A percentile compares a stretch with the other conserved stretches of the same genome.
phyloP scores from a whole-genome alignment of 2,113 vertebrate genomes.

The Carettochelys insculpta region DNA sequence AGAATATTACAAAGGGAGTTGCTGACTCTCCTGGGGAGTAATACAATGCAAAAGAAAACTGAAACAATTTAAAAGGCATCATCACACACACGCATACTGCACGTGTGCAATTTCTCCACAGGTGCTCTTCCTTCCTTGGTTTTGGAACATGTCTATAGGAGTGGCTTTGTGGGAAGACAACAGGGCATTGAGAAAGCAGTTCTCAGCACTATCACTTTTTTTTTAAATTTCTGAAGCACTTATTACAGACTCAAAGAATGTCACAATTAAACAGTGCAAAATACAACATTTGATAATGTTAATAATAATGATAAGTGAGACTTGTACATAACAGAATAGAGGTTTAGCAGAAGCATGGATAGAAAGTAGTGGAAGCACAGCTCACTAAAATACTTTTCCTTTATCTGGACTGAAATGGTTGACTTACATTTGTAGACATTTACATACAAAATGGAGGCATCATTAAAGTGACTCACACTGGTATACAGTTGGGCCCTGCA shows the following conservation, averaged over 20 bases:
- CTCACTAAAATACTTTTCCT: background rate
- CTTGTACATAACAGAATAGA: background rate
- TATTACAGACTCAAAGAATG: background rate
- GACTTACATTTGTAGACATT: background rate
- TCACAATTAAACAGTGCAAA: background rate
- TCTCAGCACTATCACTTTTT: background rate
- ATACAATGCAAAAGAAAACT: background rate
- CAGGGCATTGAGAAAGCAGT: accelerated
- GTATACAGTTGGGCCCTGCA: background rate
- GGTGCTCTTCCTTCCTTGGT: accelerated
- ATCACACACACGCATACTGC: background rate
- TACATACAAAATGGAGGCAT: background rate
- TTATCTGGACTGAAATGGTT: background rate
- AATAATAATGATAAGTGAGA: background rate
- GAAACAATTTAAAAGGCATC: background rate
- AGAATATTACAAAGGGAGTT: background rate
- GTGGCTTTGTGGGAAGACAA: background rate
- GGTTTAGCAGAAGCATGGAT: background rate
- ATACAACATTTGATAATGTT: background rate
- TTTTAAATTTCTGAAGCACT: background rate
- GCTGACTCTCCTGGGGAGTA: background rate
- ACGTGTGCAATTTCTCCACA: background rate
- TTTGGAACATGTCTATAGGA: background rate
- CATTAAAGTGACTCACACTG: background rate
- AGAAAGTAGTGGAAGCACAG: background rate